Evolutionary conservation across 2,113 vertebrate species (phyloP), one percentile per base, ranked within the genome.

Genomic region (Bufo gargarizans): DNA sequence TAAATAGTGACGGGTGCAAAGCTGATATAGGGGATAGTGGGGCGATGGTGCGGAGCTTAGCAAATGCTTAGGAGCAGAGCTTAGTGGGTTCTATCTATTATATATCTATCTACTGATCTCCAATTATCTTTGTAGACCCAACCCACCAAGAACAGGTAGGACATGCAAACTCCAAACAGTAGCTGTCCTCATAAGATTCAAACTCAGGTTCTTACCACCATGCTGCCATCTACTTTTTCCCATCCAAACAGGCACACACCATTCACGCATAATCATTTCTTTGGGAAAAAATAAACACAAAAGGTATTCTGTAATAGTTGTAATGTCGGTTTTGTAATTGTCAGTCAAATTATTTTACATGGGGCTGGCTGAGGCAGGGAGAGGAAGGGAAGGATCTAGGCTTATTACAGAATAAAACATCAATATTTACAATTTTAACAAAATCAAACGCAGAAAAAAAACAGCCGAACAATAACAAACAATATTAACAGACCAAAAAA

Each of bases 261-360:
- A 50, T 17, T 76, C 47, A 76, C 45, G 13, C 67, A 50, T 47
- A 17, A 19, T 45, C 11, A 43, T 16, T 59, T 0, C 16, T 9
- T 56, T 19, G 59, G 9, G 61, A n/a, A 33, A 11, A 61, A 59
- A 9, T 14, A 87, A 16, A 14, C 61, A 71, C 43, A 2, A 20
- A 50, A 61, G 56, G 45, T 61, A 47, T 43, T 33, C 86, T 74
- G 43, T 69, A 89, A 69, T 89, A 84, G 84, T 84, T 89, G 84
- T 77, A 88, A 88, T 84, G 72, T 67, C 82, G 55, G 53, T 69
- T 74, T 82, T 84, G 59, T 89, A 89, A 56, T 89, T 89, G 49
- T 84, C 87, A 89, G 82, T 89, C 81, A 89, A 89, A 89, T 89
- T 89, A 89, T 89, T 84, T 89, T 89, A 89, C 87, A 89, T n/a